Base-by-base conservation (phyloP, 2,113 vertebrate genomes). In the Scatophagus argus region DNA sequence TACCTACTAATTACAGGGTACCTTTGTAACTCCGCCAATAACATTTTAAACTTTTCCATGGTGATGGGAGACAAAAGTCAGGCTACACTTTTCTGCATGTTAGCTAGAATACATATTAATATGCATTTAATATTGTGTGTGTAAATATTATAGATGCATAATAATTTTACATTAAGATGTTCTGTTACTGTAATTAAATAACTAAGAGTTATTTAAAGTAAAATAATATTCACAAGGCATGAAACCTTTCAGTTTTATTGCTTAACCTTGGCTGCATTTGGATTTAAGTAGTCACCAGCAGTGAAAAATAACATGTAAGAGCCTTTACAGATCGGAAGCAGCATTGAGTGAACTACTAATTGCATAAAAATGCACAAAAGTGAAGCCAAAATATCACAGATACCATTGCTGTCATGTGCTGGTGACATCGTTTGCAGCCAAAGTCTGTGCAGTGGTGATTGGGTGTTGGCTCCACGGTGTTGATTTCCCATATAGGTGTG, bases 1-100 rank as follows among this genome's bases (percentile, higher is more conserved):
- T 56, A 19, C 41, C 63, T 43, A 1, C 58, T 85, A 82, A 85
- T 82, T 70, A 80, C 68, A 88, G 72, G 43, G 52, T 29, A 55
- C 32, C 47, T 66, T 29, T 56, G 52, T 36, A 51, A 59, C 44
- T 23, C 49, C 56, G 38, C 46, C 70, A 66, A 1, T 65, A 27
- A 47, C 39, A 58, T 59, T 60, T 55, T 43, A 74, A 81, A 73
- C 67, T 52, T 72, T 76, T 79, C 61, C 61, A 47, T 63, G 21
- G 64, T 78, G 64, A 80, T 74, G 43, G 29, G 41, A 71, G 47
- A 71, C 55, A 1, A 51, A 29, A 41, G 34, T 49, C 14, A 12
- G 25, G 31, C 34, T 39, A 29, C 41, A 49, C 44, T 54, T 25
- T 68, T 62, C 44, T 59, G 7, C 64, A 47, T 5, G 51, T 38